Evolutionary conservation across 2,797 vertebrate genomes (phyloP).

Genomic region (Gallinago stenura): DNA sequence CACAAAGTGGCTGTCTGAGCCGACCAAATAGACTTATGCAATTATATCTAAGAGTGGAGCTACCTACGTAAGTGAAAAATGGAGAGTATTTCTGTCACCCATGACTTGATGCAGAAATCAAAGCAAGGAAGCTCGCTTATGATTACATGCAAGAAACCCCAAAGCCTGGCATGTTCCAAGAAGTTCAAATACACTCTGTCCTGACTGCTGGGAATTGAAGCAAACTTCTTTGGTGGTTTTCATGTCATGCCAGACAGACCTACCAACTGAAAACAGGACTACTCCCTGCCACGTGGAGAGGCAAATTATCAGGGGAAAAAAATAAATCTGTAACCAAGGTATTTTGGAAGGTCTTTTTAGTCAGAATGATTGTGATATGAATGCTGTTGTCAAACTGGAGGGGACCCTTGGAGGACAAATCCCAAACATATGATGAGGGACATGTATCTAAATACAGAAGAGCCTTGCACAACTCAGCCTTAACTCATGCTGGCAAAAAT

Average conservation of each 20-base stretch:
- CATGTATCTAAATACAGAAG: neutral
- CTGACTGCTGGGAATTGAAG: slow-evolving; percentile 47
- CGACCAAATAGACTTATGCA: slow-evolving; percentile 25
- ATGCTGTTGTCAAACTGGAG: neutral
- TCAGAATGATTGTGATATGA: neutral
- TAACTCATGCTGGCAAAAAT: neutral
- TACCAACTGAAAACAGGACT: neutral
- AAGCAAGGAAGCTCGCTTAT: slow-evolving; percentile 60
- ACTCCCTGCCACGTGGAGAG: slow-evolving; percentile 15
- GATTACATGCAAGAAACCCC: slow-evolving; percentile 49
- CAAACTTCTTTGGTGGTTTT: slow-evolving; percentile 37
- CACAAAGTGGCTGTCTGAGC: slow-evolving; percentile 36
- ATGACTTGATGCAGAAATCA: slow-evolving; percentile 71
- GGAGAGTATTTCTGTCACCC: slow-evolving; percentile 60
- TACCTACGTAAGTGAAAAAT: slow-evolving; percentile 54
- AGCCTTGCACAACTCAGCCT: neutral
- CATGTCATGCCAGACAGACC: neutral
- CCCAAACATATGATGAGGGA: neutral
- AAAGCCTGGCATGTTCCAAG: slow-evolving; percentile 25
- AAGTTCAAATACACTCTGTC: slow-evolving; percentile 17
- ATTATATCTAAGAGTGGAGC: slow-evolving; percentile 66
- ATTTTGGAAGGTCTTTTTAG: slow-evolving; percentile 16
- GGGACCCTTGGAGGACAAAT: neutral
- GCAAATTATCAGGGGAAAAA: neutral
- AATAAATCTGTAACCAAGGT: neutral